These are phyloP conservation scores for Drosophila ezoana DNA, from an alignment of 2,888 invertebrate genomes.

Conservation along the genomic window DNA sequence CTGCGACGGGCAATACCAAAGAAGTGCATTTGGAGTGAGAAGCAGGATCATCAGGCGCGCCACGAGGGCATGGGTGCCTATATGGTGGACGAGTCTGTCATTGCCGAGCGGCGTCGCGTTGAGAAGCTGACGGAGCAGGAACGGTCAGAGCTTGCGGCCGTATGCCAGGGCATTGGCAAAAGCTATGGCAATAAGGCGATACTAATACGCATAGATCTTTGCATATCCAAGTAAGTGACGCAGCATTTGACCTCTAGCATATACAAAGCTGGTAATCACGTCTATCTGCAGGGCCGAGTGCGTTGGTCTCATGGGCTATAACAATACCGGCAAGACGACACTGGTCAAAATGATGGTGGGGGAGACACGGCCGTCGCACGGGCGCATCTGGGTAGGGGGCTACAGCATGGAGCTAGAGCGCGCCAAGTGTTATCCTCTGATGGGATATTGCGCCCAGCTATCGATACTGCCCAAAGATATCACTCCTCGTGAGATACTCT, in stretches of 20 bases:
- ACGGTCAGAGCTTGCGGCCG: constrained; percentile 8
- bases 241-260: not conserved
- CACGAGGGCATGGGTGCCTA: not conserved
- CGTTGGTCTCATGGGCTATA: constrained; percentile 56
- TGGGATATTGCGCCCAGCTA: constrained; percentile 65
- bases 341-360: constrained; percentile 49
- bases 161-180: constrained; percentile 46
- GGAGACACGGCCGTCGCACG: constrained; percentile 30
- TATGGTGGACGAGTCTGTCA: constrained; percentile 35
- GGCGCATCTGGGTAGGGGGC: constrained; percentile 56
- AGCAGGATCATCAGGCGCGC: constrained; percentile 6
- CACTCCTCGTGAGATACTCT: constrained; percentile 58
- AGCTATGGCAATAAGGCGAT: not conserved
- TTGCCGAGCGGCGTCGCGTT: constrained; percentile 36
- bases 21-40: not conserved
- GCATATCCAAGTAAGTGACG: constrained; percentile 47
- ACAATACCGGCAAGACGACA: constrained; percentile 56
- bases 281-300: constrained; percentile 55
- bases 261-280: not conserved
- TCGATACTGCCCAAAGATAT: constrained; percentile 31
- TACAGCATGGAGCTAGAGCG: constrained; percentile 20
- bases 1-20: not conserved
- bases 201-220: constrained; percentile 50
- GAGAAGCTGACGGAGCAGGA: constrained; percentile 12
- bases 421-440: constrained; percentile 29